Base-by-base conservation (phyloP, 2,797 vertebrate species). In the Varecia variegata region DNA sequence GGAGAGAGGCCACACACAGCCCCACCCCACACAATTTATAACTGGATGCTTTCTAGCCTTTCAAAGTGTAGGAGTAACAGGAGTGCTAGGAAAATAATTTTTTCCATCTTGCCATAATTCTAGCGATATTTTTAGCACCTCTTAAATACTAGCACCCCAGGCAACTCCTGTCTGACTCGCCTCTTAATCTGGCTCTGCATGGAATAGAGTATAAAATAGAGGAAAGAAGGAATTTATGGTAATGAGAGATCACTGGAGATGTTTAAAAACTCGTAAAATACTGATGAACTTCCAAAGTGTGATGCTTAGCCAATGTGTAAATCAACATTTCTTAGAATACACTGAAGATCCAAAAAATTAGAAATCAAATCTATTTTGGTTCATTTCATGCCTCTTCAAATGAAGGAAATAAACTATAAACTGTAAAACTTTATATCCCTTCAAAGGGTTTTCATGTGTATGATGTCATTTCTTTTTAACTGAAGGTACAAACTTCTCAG, bases 81-180 rank as follows among this genome's bases (percentile, higher is more conserved):
- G 62, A 84, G 73, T 91, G 90, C 70, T 90, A 85, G 85, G 67
- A 95, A 97, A 95, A 90, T 87, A 91, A 84, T 89, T 82, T 96
- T 96, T 97, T 95, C 90, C 94, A 87, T 91, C 93, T 95, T 91
- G 73, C 54, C 80, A 35, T 95, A 91, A 87, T 97, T 90, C 83
- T 93, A 85, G 95, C 1, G 54, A 95, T 95, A 87, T 90, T 97
- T 97, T 96, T 96, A 92, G 20, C 95, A 97, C 91, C 89, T 98
- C 93, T 97, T 97, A 97, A 96, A 96, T 97, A 95, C 68, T 90
- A 88, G 74, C 20, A 83, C 81, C 47, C 60, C 71, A 87, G 90
- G 88, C 68, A 95, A 92, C 90, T 97, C 80, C 88, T 93, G 73
- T 93, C 43, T 89, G 65, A 88, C 60, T 27, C 45, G 62, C 71